A percentile compares a stretch with the other conserved stretches of the same genome.
These are phyloP conservation scores for Heterotis niloticus DNA, from an alignment of 2,113 vertebrate genomes.

Conservation along the genomic window DNA sequence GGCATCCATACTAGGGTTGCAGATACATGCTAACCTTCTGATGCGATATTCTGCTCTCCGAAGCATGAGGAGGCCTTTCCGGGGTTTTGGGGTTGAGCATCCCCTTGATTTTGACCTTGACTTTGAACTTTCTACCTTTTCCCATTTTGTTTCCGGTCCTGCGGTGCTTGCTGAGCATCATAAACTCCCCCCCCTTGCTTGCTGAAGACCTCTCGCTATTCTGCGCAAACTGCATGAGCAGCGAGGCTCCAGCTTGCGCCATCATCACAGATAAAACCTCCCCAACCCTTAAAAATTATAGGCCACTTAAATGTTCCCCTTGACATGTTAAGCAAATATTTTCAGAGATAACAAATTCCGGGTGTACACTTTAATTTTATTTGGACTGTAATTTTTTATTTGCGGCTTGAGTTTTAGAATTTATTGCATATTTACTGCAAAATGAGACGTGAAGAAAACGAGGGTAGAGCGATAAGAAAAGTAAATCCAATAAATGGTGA, in stretches of 20 bases:
- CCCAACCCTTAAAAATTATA: conserved; percentile 6
- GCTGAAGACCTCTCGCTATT: too few species aligned
- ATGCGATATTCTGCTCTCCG: not conserved
- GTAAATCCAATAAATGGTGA: not conserved
- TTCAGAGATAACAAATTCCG: conserved; percentile 16
- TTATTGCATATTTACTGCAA: not conserved
- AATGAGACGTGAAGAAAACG: not conserved
- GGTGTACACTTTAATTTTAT: not conserved
- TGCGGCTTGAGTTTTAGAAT: not conserved
- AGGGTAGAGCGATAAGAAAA: not conserved
- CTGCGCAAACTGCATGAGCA: not conserved
- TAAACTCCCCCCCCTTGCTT: conserved; percentile 5
- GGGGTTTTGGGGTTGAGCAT: conserved; percentile 13
- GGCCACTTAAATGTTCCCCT: conserved; percentile 10
- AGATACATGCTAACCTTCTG: not conserved
- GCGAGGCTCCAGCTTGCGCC: not conserved
- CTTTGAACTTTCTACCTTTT: conserved; percentile 53
- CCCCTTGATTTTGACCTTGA: conserved; percentile 44
- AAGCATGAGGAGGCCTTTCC: not conserved
- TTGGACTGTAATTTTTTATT: conserved; percentile 8
- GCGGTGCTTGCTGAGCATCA: not conserved
- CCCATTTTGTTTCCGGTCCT: conserved; percentile 19
- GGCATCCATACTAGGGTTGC: not conserved
- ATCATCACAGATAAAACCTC: not conserved
- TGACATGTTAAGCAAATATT: conserved; percentile 8